These are phyloP conservation scores for Syndactyla subalaris DNA, from an alignment of 2,797 vertebrate species.

Conservation along the genomic window DNA sequence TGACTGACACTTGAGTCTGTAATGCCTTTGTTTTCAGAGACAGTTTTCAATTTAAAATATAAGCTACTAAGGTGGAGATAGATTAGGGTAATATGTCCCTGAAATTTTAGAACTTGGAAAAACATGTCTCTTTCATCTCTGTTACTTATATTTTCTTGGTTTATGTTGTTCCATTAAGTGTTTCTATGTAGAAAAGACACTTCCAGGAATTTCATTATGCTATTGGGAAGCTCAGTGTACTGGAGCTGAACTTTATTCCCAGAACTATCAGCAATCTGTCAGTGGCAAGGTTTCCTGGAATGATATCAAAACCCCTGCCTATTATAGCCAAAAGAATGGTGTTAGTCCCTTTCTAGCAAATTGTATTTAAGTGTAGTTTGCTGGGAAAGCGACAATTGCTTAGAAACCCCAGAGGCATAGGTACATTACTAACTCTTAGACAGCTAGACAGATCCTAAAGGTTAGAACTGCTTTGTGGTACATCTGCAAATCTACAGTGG, in stretches of 20 bases:
- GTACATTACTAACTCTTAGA: background rate
- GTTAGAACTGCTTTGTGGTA: background rate
- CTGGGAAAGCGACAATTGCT: background rate
- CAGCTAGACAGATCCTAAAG: background rate
- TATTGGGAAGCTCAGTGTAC: constrained; percentile 37
- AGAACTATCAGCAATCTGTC: constrained; percentile 61
- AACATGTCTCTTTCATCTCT: background rate
- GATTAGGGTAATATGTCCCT: background rate
- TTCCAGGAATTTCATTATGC: constrained; percentile 56
- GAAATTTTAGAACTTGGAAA: background rate
- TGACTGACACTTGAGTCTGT: background rate
- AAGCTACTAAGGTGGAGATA: background rate
- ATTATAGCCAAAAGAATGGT: background rate
- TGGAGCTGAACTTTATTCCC: constrained; percentile 58
- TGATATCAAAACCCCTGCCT: background rate
- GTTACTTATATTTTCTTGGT: background rate
- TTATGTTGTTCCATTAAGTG: background rate
- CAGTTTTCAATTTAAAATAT: background rate
- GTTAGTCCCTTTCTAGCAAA: background rate
- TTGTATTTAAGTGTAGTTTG: background rate
- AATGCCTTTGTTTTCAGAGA: background rate
- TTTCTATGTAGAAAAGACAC: background rate
- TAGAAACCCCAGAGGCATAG: background rate
- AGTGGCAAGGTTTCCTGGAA: constrained; percentile 56
- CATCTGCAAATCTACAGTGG: background rate